Conservation (phyloP, 1,140 invertebrate genomes). For the Apocrypta bakeri region DNA sequence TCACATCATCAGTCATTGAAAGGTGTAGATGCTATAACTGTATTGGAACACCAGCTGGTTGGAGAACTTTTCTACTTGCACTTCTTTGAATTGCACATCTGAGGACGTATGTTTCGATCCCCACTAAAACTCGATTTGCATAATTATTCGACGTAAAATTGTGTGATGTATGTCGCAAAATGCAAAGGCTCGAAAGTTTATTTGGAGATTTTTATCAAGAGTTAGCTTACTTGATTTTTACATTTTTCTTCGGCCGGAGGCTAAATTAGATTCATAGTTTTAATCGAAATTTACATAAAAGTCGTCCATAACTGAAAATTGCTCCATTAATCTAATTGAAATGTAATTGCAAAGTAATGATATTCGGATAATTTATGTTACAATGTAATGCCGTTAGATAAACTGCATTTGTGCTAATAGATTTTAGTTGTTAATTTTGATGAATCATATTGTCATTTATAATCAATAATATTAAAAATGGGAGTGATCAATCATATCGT, state of each 20-base stretch:
- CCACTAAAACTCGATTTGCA: slow-evolving; percentile 17
- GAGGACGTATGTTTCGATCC: not conserved
- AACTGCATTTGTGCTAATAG: not conserved
- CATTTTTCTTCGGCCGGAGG: not conserved
- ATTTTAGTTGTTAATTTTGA: not conserved
- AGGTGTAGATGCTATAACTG: not conserved
- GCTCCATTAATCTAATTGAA: not conserved
- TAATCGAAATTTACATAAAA: too few relatives aligned
- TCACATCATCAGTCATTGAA: not conserved
- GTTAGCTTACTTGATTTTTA: not conserved
- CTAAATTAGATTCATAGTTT: not conserved
- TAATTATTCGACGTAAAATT: slow-evolving; percentile 24
- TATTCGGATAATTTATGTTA: not conserved
- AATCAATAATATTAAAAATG: too few relatives aligned
- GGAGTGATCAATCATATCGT: not conserved
- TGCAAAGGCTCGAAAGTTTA: not conserved
- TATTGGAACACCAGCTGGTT: too few relatives aligned
- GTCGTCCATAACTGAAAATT: too few relatives aligned
- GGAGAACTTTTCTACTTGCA: not conserved
- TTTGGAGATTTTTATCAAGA: not conserved
- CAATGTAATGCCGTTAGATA: not conserved
- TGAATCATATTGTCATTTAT: too few relatives aligned
- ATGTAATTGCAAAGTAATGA: not conserved
- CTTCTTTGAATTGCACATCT: not conserved
- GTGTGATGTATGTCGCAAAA: too few relatives aligned